phyloP scores from a whole-genome alignment of 2,113 vertebrate species.

The Lophura nycthemera region DNA sequence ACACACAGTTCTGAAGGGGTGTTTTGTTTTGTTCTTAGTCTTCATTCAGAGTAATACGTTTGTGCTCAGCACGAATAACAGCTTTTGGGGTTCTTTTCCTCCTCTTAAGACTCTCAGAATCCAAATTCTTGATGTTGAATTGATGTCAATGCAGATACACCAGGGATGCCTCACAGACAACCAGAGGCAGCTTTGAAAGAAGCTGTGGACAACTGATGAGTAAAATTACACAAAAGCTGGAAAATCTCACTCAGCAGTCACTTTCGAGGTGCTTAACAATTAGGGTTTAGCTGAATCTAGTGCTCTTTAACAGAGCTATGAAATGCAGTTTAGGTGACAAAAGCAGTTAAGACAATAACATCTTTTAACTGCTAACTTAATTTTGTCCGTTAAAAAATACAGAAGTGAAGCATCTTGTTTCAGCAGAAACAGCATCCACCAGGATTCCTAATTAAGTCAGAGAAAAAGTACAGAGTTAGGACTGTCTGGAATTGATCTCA shows the following conservation, averaged over 20 bases:
- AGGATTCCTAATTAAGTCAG: slow-evolving; percentile 17
- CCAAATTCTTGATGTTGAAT: not conserved
- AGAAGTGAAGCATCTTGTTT: not conserved
- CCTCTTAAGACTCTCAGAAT: not conserved
- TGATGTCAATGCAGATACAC: not conserved
- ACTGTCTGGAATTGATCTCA: not conserved
- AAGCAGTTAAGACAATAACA: not conserved
- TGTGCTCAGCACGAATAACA: not conserved
- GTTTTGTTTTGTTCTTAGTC: not conserved
- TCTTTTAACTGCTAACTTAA: not conserved
- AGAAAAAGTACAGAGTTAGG: not conserved
- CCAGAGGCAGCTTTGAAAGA: not conserved
- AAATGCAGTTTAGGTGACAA: not conserved
- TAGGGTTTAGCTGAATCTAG: not conserved
- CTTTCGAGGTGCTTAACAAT: not conserved
- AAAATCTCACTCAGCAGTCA: not conserved
- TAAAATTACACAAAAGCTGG: not conserved
- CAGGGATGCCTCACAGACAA: not conserved
- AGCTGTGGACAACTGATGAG: not conserved
- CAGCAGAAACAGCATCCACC: not conserved
- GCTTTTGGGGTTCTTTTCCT: not conserved
- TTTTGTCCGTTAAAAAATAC: not conserved
- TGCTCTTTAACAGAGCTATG: not conserved
- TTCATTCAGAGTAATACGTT: not conserved
- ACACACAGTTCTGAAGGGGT: not conserved